These are phyloP conservation scores for Trachymyrmex cornetzi DNA, from an alignment of 1,140 invertebrate genomes.

Conservation along the genomic window DNA sequence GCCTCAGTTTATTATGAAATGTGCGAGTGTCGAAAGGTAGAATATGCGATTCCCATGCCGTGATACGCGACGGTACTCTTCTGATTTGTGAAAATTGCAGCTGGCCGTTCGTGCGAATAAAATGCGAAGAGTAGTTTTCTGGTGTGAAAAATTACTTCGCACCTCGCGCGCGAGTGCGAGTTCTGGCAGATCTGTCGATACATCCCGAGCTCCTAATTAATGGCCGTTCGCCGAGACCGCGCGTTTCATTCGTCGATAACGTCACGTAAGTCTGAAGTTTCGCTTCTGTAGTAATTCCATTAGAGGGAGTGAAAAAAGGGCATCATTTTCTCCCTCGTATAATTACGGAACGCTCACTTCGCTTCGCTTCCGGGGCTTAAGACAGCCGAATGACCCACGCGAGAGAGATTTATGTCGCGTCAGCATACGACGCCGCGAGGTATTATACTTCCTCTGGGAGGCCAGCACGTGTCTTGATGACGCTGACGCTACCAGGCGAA, in stretches of 20 bases:
- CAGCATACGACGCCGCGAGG: slow-evolving; percentile 40
- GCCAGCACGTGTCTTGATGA: slow-evolving; percentile 31
- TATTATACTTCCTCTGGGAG: slow-evolving; percentile 34
- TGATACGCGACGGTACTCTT: neutral
- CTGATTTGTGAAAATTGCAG: slow-evolving; percentile 41
- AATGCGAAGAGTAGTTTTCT: slow-evolving; percentile 44
- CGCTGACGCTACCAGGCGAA: slow-evolving; percentile 41
- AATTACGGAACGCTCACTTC: slow-evolving; percentile 47
- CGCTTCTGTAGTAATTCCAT: slow-evolving; percentile 58
- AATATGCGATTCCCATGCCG: neutral
- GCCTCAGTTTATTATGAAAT: neutral
- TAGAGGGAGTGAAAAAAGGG: slow-evolving; percentile 25
- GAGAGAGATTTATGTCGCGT: slow-evolving; percentile 59
- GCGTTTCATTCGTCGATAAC: slow-evolving; percentile 61
- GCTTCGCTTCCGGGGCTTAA: slow-evolving; percentile 55
- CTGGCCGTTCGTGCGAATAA: slow-evolving; percentile 31
- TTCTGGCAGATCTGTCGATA: slow-evolving; percentile 63
- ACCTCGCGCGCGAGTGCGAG: slow-evolving; percentile 30
- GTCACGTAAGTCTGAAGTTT: slow-evolving; percentile 56
- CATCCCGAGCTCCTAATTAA: slow-evolving; percentile 54
- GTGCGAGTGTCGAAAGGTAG: neutral
- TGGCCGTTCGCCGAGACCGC: slow-evolving; percentile 44
- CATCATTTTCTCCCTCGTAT: slow-evolving; percentile 43
- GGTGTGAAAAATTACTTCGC: slow-evolving; percentile 53
- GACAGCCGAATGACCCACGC: slow-evolving; percentile 52